phyloP scores from a whole-genome alignment of 2,113 vertebrate genomes.

The Telmatochromis brachygnathus region DNA sequence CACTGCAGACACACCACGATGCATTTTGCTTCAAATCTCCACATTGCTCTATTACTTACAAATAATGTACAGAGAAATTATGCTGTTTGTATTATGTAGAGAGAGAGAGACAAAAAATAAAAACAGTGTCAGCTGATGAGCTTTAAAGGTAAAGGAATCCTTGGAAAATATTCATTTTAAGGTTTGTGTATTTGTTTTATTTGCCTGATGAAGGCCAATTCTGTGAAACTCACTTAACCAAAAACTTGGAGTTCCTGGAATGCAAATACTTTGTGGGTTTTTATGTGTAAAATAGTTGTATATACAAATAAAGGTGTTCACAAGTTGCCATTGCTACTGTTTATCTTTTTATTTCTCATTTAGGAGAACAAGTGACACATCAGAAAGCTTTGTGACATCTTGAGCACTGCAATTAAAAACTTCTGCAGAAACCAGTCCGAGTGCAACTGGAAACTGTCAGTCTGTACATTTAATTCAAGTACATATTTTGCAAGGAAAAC shows the following conservation, averaged over 20 bases:
- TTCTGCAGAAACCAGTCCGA: not conserved
- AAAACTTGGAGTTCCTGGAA: constrained; percentile 59
- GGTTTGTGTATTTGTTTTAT: constrained; percentile 56
- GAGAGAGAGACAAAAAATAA: constrained; percentile 1
- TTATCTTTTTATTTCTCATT: not conserved
- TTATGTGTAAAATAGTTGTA: constrained; percentile 69
- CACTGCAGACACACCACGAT: constrained; percentile 15
- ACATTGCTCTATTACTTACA: constrained; percentile 37
- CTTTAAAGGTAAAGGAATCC: constrained; percentile 42
- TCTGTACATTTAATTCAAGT: not conserved
- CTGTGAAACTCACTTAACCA: constrained; percentile 65
- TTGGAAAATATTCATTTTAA: constrained; percentile 49
- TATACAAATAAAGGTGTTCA: constrained; percentile 67
- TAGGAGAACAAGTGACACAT: not conserved
- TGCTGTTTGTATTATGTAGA: constrained; percentile 50
- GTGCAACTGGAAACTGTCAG: not conserved
- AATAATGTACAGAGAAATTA: constrained; percentile 64
- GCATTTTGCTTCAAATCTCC: constrained; percentile 30
- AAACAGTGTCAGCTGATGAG: constrained; percentile 20
- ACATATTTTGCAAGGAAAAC: not conserved
- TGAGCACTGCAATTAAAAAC: not conserved
- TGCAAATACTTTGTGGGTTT: constrained; percentile 62
- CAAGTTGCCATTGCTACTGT: constrained; percentile 25
- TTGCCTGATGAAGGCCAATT: constrained; percentile 50
- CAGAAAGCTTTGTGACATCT: not conserved